Evolutionary conservation across 2,797 vertebrate species (phyloP).

Genomic region (Chelidonichthys spinosus): DNA sequence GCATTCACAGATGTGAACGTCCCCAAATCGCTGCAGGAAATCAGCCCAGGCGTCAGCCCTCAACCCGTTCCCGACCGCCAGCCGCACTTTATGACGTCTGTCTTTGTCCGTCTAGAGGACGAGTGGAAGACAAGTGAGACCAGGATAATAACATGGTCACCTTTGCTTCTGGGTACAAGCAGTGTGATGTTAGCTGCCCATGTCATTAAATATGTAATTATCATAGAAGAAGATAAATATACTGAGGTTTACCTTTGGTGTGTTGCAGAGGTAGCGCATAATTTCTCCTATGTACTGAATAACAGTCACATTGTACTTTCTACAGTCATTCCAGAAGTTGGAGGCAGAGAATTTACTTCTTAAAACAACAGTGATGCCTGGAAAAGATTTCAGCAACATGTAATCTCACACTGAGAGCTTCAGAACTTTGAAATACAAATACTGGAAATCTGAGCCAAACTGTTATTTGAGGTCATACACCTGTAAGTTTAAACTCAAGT

Average conservation of each 20-base stretch:
- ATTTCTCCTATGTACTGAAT: conserved; percentile 93
- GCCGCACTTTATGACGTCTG: conserved; percentile 85
- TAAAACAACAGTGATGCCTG: conserved; percentile 88
- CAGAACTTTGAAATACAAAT: conserved; percentile 53
- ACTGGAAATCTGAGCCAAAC: neutral
- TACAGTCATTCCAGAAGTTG: conserved; percentile 92
- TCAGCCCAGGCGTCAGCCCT: conserved; percentile 87
- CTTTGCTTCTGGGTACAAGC: neutral
- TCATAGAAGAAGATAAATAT: too few relatives aligned
- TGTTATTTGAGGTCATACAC: conserved; percentile 26
- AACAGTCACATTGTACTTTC: conserved; percentile 89
- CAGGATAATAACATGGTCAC: neutral
- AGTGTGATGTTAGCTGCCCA: neutral
- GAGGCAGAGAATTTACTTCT: conserved; percentile 90
- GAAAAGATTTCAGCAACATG: conserved; percentile 27
- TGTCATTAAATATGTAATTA: neutral
- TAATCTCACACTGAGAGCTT: neutral
- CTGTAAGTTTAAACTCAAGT: conserved; percentile 29
- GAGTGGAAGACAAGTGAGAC: conserved; percentile 3
- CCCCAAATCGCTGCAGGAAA: conserved; percentile 87
- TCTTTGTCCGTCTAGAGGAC: conserved; percentile 84
- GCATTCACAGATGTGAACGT: conserved; percentile 85
- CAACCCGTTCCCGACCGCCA: conserved; percentile 88
- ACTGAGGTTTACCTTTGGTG: conserved; percentile 81
- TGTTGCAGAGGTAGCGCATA: conserved; percentile 90